Evolutionary conservation across 2,113 vertebrate genomes (phyloP).

Genomic region (Probosciger aterrimus): DNA sequence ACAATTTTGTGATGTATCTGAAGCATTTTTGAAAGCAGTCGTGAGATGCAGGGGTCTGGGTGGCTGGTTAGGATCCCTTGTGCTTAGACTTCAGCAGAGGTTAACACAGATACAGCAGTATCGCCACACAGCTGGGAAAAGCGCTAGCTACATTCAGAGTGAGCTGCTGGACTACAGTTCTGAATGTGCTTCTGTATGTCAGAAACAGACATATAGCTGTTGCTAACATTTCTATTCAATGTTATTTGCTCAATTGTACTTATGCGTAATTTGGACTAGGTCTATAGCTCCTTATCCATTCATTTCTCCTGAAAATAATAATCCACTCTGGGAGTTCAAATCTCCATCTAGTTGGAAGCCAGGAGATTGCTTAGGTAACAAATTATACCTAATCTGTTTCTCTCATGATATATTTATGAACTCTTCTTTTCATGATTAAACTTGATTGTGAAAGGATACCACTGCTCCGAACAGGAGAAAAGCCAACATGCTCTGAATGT

Average conservation of each 20-base stretch:
- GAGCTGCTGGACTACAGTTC: neutral
- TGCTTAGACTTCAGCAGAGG: neutral
- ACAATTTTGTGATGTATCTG: neutral
- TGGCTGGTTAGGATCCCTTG: neutral
- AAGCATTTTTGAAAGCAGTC: neutral
- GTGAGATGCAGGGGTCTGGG: neutral
- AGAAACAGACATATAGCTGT: neutral
- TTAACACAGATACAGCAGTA: neutral
- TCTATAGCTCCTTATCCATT: neutral
- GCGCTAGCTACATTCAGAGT: neutral
- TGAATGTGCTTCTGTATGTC: neutral
- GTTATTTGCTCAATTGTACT: neutral
- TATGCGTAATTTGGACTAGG: neutral
- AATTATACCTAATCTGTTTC: neutral
- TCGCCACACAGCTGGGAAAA: neutral
- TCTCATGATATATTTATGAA: constrained; percentile 1
- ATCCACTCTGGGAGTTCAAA: neutral
- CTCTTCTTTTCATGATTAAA: constrained; percentile 5
- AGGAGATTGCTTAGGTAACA: constrained; percentile 8
- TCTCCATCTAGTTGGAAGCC: neutral
- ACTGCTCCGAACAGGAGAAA: neutral
- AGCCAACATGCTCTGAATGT: neutral
- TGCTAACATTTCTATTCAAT: neutral
- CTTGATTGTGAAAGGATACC: neutral
- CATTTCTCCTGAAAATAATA: constrained; percentile 1